phyloP scores from a whole-genome alignment of 92 coral and sea anemone species.

The Umimayanthus kanabou region DNA sequence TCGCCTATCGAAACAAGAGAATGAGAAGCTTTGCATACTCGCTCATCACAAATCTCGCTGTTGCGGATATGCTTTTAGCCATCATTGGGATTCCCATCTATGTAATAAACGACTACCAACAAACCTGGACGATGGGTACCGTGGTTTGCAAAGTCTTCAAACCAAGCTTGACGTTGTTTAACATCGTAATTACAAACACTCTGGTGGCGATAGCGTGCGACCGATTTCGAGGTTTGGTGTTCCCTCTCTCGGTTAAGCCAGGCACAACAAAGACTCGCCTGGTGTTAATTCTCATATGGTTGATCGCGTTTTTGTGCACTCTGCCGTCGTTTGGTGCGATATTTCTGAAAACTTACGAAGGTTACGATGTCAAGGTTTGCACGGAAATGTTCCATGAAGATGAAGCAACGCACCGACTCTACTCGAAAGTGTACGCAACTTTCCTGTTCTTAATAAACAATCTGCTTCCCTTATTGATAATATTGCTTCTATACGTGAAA shows the following conservation, averaged over 20 bases:
- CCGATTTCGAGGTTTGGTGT: constrained; percentile 79
- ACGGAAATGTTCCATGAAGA: constrained; percentile 60
- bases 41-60: constrained; percentile 75
- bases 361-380: constrained; percentile 38
- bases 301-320: constrained; percentile 70
- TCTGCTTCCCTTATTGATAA: constrained; percentile 66
- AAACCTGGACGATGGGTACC: constrained; percentile 74
- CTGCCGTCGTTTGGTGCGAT: constrained; percentile 75
- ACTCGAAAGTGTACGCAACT: constrained; percentile 56
- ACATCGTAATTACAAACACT: constrained; percentile 77
- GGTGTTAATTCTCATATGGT: constrained; percentile 64
- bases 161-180: constrained; percentile 73
- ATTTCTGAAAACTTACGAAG: not conserved
- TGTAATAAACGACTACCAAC: constrained; percentile 45
- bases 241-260: constrained; percentile 73
- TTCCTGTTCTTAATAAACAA: constrained; percentile 62
- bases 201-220: constrained; percentile 88
- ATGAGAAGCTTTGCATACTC: constrained; percentile 71
- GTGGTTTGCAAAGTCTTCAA: constrained; percentile 70
- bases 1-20: constrained; percentile 63
- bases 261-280: constrained; percentile 79
- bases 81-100: constrained; percentile 62
- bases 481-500: constrained; percentile 59
- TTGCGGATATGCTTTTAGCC: constrained; percentile 67
- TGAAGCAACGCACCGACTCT: constrained; percentile 33